phyloP scores from a whole-genome alignment of 2,888 invertebrate genomes.

The Phrixothrix hirtus region DNA sequence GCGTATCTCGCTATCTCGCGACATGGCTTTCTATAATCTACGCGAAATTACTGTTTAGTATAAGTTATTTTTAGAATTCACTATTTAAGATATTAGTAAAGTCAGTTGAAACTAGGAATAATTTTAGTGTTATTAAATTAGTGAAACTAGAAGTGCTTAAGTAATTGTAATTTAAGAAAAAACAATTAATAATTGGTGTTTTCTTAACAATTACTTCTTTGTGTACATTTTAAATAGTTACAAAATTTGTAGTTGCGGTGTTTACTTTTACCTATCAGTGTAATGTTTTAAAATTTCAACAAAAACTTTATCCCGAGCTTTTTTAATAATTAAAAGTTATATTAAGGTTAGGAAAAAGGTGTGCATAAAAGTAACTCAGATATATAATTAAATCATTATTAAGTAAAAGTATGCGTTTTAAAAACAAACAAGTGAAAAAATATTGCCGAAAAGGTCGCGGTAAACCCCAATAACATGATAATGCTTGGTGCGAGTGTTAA shows the following conservation, averaged over 20 bases:
- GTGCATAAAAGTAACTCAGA: conserved; percentile 6
- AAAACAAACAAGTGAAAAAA: conserved; percentile 23
- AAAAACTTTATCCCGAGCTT: too few species aligned
- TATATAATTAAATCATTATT: conserved; percentile 13
- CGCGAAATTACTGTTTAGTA: conserved; percentile 44
- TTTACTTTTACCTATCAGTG: conserved; percentile 4
- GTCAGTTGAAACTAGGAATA: conserved; percentile 10
- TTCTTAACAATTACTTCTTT: conserved; percentile 1
- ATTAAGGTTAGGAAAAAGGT: conserved; percentile 9
- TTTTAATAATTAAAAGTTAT: background rate
- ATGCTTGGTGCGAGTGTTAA: conserved; percentile 35
- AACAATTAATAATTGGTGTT: conserved; percentile 2
- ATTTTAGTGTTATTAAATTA: conserved; percentile 6
- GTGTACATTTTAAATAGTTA: conserved; percentile 1
- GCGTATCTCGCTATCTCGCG: conserved; percentile 36
- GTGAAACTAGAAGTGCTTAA: background rate
- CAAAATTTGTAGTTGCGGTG: conserved; percentile 18
- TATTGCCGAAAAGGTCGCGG: conserved; percentile 27
- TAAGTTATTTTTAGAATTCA: too few species aligned
- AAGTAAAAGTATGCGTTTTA: conserved; percentile 16
- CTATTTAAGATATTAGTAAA: too few species aligned
- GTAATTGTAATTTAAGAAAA: background rate
- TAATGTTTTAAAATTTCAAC: conserved; percentile 5
- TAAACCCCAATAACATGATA: conserved; percentile 27
- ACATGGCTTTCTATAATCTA: conserved; percentile 40